Evolutionary conservation across 2,888 invertebrate genomes (phyloP), one percentile per base, ranked within the genome.

Genomic region (Mycalesis mineus): DNA sequence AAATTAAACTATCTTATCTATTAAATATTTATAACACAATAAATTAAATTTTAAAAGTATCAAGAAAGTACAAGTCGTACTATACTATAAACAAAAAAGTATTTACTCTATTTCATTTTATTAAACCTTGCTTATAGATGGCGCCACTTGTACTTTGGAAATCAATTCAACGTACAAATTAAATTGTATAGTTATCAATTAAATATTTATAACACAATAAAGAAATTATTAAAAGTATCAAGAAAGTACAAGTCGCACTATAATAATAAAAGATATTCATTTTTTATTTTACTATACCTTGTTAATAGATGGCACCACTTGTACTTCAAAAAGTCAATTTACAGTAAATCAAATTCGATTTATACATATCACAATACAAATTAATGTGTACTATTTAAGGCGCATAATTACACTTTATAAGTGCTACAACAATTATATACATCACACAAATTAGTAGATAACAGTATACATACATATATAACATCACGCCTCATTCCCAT

Each of bases 321-420:
- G 7, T 15, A 41, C 4, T 14, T 14, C n/a, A 17, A 41, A 17
- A 17, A 15, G 8, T 11, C 9, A 41, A n/a, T n/a, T n/a, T 9
- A 9, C 9, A 17, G n/a, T 39, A 39, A 14, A n/a, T 17, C 42
- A 40, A 51, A 31, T 31, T 31, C 15, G 33, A 31, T 31, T n/a
- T 50, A 28, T n/a, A 39, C n/a, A 41, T 51, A 51, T 52, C 31
- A 52, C 51, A 52, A 42, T 9, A 45, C 3, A 14, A 22, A 39
- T 31, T 36, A 33, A 13, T 13, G 9, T 50, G 40, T 31, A 17
- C 33, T 52, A 41, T 42, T 1, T 31, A 31, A 33, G 41, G 39
- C 41, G 33, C 52, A 29, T 22, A 41, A 31, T n/a, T 0, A 45
- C 45, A 8, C 31, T 45, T 29, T 28, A 29, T 11, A 45, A 31